These are phyloP conservation scores for Acleris holmiana DNA, from an alignment of 2,888 invertebrate species.

Conservation along the genomic window DNA sequence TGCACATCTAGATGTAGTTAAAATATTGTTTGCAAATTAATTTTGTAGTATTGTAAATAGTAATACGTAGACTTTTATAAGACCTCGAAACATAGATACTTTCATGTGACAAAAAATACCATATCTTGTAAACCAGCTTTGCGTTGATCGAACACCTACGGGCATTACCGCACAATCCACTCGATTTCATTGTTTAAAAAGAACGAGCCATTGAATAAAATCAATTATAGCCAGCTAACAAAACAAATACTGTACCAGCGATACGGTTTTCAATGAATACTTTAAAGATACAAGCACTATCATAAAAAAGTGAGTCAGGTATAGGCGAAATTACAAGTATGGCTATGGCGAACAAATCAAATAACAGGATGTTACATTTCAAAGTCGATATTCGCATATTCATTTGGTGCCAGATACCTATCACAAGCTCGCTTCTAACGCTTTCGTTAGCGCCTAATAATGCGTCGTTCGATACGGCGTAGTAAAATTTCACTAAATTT, in stretches of 20 bases:
- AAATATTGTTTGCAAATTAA: neutral
- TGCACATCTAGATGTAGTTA: neutral
- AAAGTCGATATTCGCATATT: conserved; percentile 25
- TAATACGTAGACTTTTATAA: no score
- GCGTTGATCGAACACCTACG: conserved; percentile 13
- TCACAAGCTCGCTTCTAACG: conserved; percentile 6
- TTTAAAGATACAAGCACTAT: conserved; percentile 3
- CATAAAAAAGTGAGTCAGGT: conserved; percentile 1
- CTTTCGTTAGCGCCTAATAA: conserved; percentile 13
- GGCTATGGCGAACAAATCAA: neutral
- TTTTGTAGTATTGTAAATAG: neutral
- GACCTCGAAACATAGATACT: neutral
- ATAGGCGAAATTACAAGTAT: neutral
- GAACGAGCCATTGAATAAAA: conserved; percentile 27
- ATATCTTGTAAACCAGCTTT: conserved; percentile 1
- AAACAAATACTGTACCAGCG: conserved; percentile 17
- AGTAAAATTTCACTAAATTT: neutral
- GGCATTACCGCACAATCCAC: conserved; percentile 9
- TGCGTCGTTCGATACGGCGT: neutral
- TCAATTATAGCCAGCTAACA: conserved; percentile 20
- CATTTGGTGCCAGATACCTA: conserved; percentile 11
- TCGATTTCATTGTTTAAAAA: conserved; percentile 33
- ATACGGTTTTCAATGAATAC: conserved; percentile 4
- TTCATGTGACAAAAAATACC: neutral
- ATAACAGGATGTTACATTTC: neutral